A percentile compares a stretch with the other conserved stretches of the same genome.
Evolutionary conservation across 2,113 vertebrate species (phyloP).

Genomic region (Scytalopus superciliaris): DNA sequence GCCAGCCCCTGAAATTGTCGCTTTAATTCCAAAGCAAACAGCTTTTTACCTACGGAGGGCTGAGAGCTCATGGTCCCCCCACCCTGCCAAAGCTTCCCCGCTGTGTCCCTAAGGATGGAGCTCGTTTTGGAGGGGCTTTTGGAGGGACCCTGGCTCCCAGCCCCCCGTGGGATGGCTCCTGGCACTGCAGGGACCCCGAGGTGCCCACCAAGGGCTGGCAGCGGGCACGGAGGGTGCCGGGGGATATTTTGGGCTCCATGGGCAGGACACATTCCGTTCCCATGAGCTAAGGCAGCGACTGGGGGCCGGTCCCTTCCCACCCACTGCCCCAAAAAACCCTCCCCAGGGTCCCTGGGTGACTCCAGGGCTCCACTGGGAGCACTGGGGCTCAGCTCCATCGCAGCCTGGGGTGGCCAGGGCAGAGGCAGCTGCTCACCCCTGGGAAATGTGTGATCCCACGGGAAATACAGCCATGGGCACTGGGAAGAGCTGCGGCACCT

Average conservation of each 20-base stretch:
- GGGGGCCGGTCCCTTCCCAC: neutral
- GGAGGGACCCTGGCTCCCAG: neutral
- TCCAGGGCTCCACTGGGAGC: neutral
- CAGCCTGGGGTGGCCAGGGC: rapidly evolving
- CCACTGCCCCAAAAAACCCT: neutral
- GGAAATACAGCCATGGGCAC: neutral
- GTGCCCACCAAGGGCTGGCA: neutral
- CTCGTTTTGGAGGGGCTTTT: neutral
- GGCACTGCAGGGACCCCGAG: neutral
- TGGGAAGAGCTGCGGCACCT: neutral
- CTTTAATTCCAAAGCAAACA: neutral
- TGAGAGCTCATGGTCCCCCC: rapidly evolving
- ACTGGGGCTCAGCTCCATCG: neutral
- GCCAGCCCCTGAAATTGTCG: neutral
- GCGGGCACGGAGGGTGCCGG: neutral
- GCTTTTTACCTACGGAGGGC: neutral
- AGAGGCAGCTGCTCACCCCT: neutral
- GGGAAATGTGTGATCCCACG: rapidly evolving
- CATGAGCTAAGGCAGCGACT: neutral
- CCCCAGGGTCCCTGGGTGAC: neutral
- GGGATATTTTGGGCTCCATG: neutral
- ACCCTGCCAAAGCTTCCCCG: neutral
- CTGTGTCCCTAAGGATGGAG: neutral
- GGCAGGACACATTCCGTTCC: slow-evolving; percentile 24
- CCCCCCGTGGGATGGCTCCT: rapidly evolving